Conservation (phyloP, 2,888 invertebrate genomes). For the Noctuana brunneofusca region DNA sequence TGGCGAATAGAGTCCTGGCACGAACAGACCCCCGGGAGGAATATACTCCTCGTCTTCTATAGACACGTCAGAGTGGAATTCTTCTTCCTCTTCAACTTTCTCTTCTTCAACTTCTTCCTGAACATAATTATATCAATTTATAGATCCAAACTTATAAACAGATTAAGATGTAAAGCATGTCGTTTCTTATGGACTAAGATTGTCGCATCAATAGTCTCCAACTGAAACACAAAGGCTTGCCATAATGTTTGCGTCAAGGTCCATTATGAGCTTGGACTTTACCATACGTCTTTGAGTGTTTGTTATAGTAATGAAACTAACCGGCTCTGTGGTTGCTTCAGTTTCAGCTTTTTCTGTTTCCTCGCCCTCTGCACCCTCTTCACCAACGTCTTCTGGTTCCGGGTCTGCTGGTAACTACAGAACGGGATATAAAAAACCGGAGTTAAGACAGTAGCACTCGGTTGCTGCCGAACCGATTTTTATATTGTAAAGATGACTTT, state of each 20-base stretch:
- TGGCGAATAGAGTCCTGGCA: constrained; percentile 71
- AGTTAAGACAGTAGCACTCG: too few species aligned
- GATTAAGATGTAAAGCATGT: too few species aligned
- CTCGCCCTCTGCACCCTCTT: constrained; percentile 44
- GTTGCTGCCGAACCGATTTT: too few species aligned
- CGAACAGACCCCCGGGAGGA: constrained; percentile 71
- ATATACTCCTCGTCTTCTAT: constrained; percentile 74
- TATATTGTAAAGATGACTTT: too few species aligned
- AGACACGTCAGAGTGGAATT: constrained; percentile 67
- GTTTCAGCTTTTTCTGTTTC: constrained; percentile 41
- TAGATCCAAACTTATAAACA: not conserved
- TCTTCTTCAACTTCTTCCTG: constrained; percentile 46
- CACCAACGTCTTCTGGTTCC: constrained; percentile 45
- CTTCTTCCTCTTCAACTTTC: constrained; percentile 56
- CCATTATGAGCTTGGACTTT: too few species aligned
- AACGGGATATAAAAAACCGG: too few species aligned
- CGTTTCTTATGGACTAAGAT: too few species aligned
- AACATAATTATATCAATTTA: not conserved
- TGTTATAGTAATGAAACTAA: constrained; percentile 9
- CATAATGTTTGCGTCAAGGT: too few species aligned
- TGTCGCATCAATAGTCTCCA: too few species aligned
- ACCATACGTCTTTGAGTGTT: too few species aligned
- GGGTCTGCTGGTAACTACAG: constrained; percentile 66
- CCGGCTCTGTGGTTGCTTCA: constrained; percentile 40
- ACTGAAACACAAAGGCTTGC: too few species aligned